phyloP scores from a whole-genome alignment of 2,888 invertebrate species.

The Cotesia congregata region DNA sequence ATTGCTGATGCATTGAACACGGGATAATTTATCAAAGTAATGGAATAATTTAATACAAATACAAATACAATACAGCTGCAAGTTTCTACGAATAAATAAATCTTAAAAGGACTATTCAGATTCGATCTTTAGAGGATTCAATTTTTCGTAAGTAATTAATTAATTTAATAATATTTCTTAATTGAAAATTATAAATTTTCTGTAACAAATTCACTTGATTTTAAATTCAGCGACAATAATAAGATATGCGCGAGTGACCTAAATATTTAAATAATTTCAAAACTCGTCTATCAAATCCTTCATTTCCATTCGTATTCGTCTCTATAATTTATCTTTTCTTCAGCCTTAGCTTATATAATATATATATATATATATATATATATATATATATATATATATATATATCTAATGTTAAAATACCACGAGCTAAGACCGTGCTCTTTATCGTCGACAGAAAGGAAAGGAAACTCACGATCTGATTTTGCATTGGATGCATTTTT shows the following conservation, averaged over 20 bases:
- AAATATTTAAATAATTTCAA: slow-evolving; percentile 30
- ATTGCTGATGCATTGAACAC: slow-evolving; percentile 26
- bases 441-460: not conserved
- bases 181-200: too few species aligned
- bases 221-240: not conserved
- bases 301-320: slow-evolving; percentile 34
- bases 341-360: slow-evolving; percentile 1
- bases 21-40: slow-evolving; percentile 15
- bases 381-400: too few species aligned
- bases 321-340: slow-evolving; percentile 37
- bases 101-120: not conserved
- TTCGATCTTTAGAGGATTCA: too few species aligned
- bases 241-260: slow-evolving; percentile 21
- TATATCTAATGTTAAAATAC: slow-evolving; percentile 17
- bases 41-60: slow-evolving; percentile 10
- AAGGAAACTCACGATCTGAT: slow-evolving; percentile 37
- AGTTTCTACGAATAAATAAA: not conserved
- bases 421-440: slow-evolving; percentile 14
- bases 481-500: slow-evolving; percentile 44
- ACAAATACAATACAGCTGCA: not conserved
- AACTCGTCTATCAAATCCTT: slow-evolving; percentile 43
- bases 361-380: too few species aligned
- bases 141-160: too few species aligned
- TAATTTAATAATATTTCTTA: too few species aligned
- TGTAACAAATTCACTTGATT: not conserved